Conservation (phyloP, 2,113 vertebrate genomes). For the Cyanoramphus novaezelandiae region DNA sequence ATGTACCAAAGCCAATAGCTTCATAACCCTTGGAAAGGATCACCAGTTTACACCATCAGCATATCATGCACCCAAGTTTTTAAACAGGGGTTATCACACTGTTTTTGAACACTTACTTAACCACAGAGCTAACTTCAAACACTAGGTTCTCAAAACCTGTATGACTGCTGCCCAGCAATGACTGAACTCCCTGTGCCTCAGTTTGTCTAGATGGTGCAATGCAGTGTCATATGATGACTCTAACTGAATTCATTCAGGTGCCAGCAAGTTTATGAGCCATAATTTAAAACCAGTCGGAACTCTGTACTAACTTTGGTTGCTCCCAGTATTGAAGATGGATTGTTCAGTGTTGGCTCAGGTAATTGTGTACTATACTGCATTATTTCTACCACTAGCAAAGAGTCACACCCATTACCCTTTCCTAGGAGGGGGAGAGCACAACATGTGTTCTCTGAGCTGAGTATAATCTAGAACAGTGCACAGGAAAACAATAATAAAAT, state of each 20-base stretch:
- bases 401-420: fast-evolving
- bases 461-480: background rate
- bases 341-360: background rate
- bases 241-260: background rate
- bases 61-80: background rate
- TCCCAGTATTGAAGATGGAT: background rate
- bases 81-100: background rate
- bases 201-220: background rate
- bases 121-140: background rate
- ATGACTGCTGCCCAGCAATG: background rate
- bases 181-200: background rate
- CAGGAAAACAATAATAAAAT: background rate
- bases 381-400: background rate
- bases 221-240: background rate
- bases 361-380: background rate
- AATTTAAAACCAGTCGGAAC: background rate
- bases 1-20: background rate
- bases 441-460: background rate
- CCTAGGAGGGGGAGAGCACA: background rate
- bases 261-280: background rate
- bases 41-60: background rate
- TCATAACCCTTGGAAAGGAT: background rate
- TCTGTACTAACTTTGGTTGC: background rate
- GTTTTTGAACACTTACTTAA: background rate
- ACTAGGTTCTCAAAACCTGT: background rate